A percentile compares a stretch with the other conserved stretches of the same genome.
These are phyloP conservation scores for Bujurquina vittata DNA, from an alignment of 2,113 vertebrate species.

Conservation along the genomic window DNA sequence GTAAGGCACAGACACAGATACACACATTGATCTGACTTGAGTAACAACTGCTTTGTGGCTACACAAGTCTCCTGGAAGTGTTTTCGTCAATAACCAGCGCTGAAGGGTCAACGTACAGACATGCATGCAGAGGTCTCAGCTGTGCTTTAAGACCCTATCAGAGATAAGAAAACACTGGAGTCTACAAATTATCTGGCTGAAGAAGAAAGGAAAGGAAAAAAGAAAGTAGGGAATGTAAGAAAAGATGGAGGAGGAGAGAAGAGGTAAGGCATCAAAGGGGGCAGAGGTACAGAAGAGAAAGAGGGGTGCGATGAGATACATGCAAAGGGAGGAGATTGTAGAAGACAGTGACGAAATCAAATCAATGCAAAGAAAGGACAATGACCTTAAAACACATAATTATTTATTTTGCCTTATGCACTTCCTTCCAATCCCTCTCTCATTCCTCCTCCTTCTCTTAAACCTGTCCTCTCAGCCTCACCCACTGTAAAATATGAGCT, in stretches of 20 bases:
- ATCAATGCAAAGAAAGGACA: conserved; percentile 16
- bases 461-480: conserved; percentile 4
- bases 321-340: not conserved
- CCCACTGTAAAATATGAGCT: conserved; percentile 7
- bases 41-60: conserved; percentile 20
- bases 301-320: not conserved
- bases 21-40: conserved; percentile 35
- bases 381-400: not conserved
- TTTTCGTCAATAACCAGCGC: conserved; percentile 42
- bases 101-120: conserved; percentile 18
- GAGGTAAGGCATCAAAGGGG: not conserved
- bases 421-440: not conserved
- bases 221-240: not conserved
- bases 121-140: conserved; percentile 32
- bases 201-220: not conserved
- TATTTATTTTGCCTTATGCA: not conserved
- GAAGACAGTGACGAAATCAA: not conserved
- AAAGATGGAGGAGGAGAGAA: not conserved
- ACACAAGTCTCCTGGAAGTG: not conserved
- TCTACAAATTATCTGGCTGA: conserved; percentile 17
- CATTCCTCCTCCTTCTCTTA: conserved; percentile 2
- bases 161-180: conserved; percentile 39
- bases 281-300: not conserved
- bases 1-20: conserved; percentile 12
- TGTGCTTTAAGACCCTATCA: conserved; percentile 56